phyloP scores from a whole-genome alignment of 2,113 vertebrate species.

The Illadopsis cleaveri region DNA sequence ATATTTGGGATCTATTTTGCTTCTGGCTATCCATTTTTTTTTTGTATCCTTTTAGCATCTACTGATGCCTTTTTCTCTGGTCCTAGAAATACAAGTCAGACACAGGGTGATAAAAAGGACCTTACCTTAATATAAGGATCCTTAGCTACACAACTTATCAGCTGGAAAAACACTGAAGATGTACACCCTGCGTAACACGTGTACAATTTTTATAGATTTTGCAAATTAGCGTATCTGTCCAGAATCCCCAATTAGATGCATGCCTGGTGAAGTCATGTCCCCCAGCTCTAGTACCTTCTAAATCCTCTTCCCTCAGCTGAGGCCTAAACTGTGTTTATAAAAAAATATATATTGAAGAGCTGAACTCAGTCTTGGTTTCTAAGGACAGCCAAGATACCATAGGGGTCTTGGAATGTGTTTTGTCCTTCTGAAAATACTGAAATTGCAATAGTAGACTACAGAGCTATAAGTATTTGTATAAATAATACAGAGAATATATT shows the following conservation, averaged over 20 bases:
- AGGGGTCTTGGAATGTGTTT: neutral
- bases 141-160: neutral
- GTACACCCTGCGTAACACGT: neutral
- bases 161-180: neutral
- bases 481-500: neutral
- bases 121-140: neutral
- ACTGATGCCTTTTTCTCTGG: neutral
- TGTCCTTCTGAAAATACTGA: neutral
- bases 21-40: neutral
- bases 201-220: neutral
- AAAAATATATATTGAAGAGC: neutral
- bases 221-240: neutral
- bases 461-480: neutral
- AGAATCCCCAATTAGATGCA: neutral
- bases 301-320: neutral
- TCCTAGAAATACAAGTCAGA: neutral
- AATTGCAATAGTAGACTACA: neutral
- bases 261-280: accelerated
- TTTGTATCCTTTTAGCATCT: neutral
- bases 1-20: neutral
- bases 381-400: neutral
- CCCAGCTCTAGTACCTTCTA: neutral
- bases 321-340: neutral
- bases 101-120: neutral
- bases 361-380: neutral